Base-by-base conservation (phyloP, 2,888 invertebrate genomes). In the Dioctria rufipes region DNA sequence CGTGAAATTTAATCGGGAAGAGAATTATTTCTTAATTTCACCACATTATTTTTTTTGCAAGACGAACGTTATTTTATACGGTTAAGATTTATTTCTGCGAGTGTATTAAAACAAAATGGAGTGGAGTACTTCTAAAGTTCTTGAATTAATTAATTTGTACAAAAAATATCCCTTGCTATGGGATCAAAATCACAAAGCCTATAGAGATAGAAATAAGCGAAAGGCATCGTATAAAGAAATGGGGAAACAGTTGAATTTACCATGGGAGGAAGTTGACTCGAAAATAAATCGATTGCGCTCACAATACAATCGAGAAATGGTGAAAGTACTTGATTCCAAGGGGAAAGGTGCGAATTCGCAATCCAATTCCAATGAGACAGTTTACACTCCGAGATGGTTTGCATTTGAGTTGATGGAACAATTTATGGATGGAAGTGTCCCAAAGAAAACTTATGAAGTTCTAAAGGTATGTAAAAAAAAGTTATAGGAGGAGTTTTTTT, bases 161-260 rank as follows among this genome's bases (percentile, higher is more conserved):
- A 61, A 11, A 61, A 61, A 61, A 5, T 61, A 61, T 61, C 61
- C 61, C 0, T 6, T 39, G 39, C 39, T 61, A 37, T 61, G 61
- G 61, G 61, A 61, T 61, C 61, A 13, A n/a, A 61, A 39, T 37
- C 61, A 61, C 37, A 5, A 61, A 11, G 61, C n/a, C 3, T 39
- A 61, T 39, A 61, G 25, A 11, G 61, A 61, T 39, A 61, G 61
- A 61, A 25, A 25, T 61, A 61, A 61, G n/a, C 61, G 61, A 61
- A 61, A 39, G 25, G 61, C 61, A 5, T 13, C 61, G 4, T 61
- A 61, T 37, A n/a, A 8, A 4, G 37, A 61, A 37, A 61, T 61
- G 37, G 61, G 61, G 4, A 5, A 37, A 8, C 3, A 39, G 11
- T 25, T 61, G 61, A 25, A 61, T 5, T 8, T 61, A n/a, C 25